Percentiles rank a stretch among this genome's conserved stretches.
These are phyloP conservation scores for Blastobasis adustella DNA, from an alignment of 2,888 invertebrate species.

Conservation along the genomic window DNA sequence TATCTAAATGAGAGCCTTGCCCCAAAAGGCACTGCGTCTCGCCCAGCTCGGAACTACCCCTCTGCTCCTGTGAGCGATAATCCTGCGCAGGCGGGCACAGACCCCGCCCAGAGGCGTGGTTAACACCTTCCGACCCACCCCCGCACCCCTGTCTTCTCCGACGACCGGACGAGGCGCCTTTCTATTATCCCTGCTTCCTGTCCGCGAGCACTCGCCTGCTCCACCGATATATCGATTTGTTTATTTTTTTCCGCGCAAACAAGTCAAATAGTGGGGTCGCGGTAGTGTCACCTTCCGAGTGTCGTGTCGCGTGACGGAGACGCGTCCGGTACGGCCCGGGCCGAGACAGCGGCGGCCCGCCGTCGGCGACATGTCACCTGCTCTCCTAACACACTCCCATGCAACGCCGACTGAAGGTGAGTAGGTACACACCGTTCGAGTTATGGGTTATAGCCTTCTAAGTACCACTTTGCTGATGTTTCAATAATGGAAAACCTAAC, in stretches of 20 bases:
- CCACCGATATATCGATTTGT: slow-evolving; percentile 67
- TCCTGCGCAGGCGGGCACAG: slow-evolving; percentile 31
- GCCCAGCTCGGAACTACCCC: slow-evolving; percentile 5
- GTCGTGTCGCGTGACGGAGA: slow-evolving; percentile 33
- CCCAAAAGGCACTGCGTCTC: neutral
- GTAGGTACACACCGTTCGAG: neutral
- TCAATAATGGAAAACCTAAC: too few species aligned
- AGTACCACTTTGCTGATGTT: too few species aligned
- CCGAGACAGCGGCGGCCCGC: neutral
- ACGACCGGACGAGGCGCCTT: slow-evolving; percentile 46
- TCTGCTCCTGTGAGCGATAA: slow-evolving; percentile 20
- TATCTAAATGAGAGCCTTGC: too few species aligned
- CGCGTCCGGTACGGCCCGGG: slow-evolving; percentile 19
- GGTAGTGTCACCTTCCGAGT: slow-evolving; percentile 39
- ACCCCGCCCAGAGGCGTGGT: slow-evolving; percentile 37
- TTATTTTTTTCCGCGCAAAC: slow-evolving; percentile 65
- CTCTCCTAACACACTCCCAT: neutral
- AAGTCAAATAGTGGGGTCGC: slow-evolving; percentile 49
- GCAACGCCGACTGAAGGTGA: slow-evolving; percentile 3
- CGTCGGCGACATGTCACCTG: slow-evolving; percentile 1
- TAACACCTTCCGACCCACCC: slow-evolving; percentile 23
- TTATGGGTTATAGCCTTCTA: too few species aligned
- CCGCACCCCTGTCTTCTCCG: slow-evolving; percentile 26
- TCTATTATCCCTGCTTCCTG: slow-evolving; percentile 72
- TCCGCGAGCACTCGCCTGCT: slow-evolving; percentile 66